Conservation (phyloP, 2,797 vertebrate species). For the Xerus rutilus region DNA sequence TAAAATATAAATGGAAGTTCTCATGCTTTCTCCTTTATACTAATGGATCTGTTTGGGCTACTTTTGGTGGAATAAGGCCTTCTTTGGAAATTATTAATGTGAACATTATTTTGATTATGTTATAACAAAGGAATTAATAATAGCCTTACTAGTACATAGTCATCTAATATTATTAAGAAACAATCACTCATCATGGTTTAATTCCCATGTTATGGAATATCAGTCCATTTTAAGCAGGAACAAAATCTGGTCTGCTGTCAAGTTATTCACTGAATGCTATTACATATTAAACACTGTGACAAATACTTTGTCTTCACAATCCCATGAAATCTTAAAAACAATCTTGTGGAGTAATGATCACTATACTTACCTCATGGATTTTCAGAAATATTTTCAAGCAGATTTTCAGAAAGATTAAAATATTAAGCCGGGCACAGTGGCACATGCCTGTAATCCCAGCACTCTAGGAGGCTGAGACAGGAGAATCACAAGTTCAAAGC, state of each 20-base stretch:
- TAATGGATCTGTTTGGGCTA: not conserved
- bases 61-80: not conserved
- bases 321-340: slow-evolving; percentile 24
- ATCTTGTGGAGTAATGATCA: not conserved
- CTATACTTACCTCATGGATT: not conserved
- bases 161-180: slow-evolving; percentile 26
- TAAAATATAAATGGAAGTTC: not conserved
- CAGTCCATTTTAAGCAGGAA: not conserved
- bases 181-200: not conserved
- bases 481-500: too few species aligned
- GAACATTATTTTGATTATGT: not conserved
- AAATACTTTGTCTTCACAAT: not conserved
- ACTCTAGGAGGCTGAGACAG: too few species aligned
- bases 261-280: not conserved
- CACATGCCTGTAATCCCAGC: too few species aligned
- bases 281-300: not conserved
- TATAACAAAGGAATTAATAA: slow-evolving; percentile 9
- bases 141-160: not conserved
- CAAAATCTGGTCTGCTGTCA: not conserved
- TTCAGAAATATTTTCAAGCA: not conserved
- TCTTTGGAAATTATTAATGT: not conserved
- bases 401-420: slow-evolving; percentile 34
- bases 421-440: too few species aligned
- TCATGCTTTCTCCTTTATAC: not conserved
- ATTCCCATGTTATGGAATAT: not conserved